Evolutionary conservation across 2,888 invertebrate genomes (phyloP).

Genomic region (Psylliodes chrysocephalus): DNA sequence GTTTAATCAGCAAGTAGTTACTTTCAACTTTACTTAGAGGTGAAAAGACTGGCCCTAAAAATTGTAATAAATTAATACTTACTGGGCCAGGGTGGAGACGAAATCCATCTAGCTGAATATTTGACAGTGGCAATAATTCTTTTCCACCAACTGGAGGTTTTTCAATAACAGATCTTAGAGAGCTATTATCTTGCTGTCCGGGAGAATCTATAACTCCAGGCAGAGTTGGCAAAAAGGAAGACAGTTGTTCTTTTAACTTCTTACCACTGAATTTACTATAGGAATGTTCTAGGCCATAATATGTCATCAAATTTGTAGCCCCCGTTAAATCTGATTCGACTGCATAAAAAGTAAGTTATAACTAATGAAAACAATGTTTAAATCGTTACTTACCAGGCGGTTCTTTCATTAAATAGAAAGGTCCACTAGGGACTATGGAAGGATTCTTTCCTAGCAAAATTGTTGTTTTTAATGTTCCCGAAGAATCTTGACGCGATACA

Average conservation of each 20-base stretch:
- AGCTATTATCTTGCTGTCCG: constrained; percentile 87
- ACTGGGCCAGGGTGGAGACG: constrained; percentile 93
- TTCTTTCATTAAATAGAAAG: constrained; percentile 98
- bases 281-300: constrained; percentile 96
- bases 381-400: constrained; percentile 77
- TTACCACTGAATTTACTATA: constrained; percentile 98
- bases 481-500: constrained; percentile 95
- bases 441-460: constrained; percentile 97
- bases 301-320: constrained; percentile 95
- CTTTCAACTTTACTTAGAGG: no score
- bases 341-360: constrained; percentile 58
- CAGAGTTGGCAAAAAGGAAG: constrained; percentile 93
- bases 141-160: constrained; percentile 94
- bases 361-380: not conserved
- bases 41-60: no score
- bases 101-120: constrained; percentile 91
- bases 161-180: constrained; percentile 91
- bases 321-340: constrained; percentile 94
- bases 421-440: constrained; percentile 96
- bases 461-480: constrained; percentile 96
- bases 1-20: no score
- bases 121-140: constrained; percentile 86
- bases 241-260: constrained; percentile 93
- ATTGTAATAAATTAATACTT: constrained; percentile 52
- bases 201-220: constrained; percentile 96